Evolutionary conservation across 2,797 vertebrate species (phyloP), one percentile per base, ranked within the genome.

Genomic region (Toxotes lorentzi): DNA sequence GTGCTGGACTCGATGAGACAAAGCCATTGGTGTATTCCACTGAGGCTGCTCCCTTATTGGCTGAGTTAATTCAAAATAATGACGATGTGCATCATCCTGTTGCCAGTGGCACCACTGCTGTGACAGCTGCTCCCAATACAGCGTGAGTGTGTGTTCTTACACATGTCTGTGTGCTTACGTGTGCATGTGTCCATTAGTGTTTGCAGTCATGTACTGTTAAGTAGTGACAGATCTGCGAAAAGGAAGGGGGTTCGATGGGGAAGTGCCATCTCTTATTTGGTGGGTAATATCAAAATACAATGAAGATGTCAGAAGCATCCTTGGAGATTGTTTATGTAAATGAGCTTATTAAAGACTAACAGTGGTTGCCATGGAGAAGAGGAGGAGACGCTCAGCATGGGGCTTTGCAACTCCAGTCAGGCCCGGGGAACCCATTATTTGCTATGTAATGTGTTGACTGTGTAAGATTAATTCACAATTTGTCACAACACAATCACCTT

Each of bases 361-460:
- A 47, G 68, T 83, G 83, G 95, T 97, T 97, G 94, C 95, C 92
- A 95, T 95, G 95, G 95, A 94, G 94, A 95, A 86, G 88, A 92
- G 38, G 81, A 74, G 60, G 62, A 78, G 78, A 80, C 67, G 82
- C 79, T 82, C 80, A 75, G 80, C 77, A 32, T 70, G 86, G 77
- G 88, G 88, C 70, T 89, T 90, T 86, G 69, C 71, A 82, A 76
- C 89, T 92, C 51, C 23, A 67, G 61, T 81, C 69, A 67, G 57
- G 48, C 54, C 38, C 76, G 43, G 69, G 57, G 40, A 83, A 73
- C 51, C 61, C 67, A 76, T 89, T 72, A 70, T 45, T 61, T 73
- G 66, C 50, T 11, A 8, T 76, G 54, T 74, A 59, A 72, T 74
- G 69, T 73, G 48, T 77, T 67, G 10, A 72, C 32, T 53, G 23